These are phyloP conservation scores for Aphidius gifuensis DNA, from an alignment of 1,140 invertebrate genomes.

Conservation along the genomic window DNA sequence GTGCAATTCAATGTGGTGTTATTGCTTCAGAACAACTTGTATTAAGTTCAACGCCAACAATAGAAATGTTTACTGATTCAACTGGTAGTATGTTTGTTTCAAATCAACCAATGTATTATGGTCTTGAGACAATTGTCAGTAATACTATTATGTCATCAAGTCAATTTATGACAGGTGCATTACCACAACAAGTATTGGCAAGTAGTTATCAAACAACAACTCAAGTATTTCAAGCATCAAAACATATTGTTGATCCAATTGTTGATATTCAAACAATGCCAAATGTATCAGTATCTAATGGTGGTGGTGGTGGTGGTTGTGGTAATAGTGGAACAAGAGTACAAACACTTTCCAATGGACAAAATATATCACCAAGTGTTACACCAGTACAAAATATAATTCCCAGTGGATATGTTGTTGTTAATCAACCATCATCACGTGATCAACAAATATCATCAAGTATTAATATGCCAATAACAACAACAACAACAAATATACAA, in stretches of 20 bases:
- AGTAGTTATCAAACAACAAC: constrained; percentile 79
- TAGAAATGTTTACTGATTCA: constrained; percentile 69
- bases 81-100: constrained; percentile 67
- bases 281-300: constrained; percentile 24
- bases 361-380: constrained; percentile 33
- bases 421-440: constrained; percentile 53
- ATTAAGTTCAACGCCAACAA: constrained; percentile 63
- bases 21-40: constrained; percentile 61
- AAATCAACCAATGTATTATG: constrained; percentile 75
- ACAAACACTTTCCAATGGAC: no score
- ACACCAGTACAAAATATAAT: constrained; percentile 29
- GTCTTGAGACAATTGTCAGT: constrained; percentile 78
- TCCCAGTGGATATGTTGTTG: constrained; percentile 61
- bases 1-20: constrained; percentile 58
- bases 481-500: constrained; percentile 7
- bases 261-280: constrained; percentile 65
- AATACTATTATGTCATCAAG: constrained; percentile 83
- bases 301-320: constrained; percentile 12
- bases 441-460: constrained; percentile 16
- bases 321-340: constrained; percentile 37
- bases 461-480: constrained; percentile 3
- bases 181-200: constrained; percentile 72
- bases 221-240: constrained; percentile 77
- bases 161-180: constrained; percentile 73
- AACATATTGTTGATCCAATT: constrained; percentile 62